A percentile compares a stretch with the other conserved stretches of the same genome.
These are phyloP conservation scores for Athalia circularis DNA, from an alignment of 2,888 invertebrate genomes.

Conservation along the genomic window DNA sequence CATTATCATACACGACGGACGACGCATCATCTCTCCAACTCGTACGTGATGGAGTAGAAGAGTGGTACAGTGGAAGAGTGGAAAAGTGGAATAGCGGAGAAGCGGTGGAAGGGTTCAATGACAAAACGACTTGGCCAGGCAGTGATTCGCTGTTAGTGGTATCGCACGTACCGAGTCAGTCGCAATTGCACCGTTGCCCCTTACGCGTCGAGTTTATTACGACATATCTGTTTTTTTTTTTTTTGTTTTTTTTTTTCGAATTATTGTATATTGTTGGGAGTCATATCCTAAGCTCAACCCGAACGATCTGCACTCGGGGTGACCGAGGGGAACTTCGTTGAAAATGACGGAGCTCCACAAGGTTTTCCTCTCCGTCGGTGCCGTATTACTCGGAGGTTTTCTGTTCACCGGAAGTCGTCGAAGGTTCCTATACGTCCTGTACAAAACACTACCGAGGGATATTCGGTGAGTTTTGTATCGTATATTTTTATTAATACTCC, in stretches of 20 bases:
- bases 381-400: constrained; percentile 79
- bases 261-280: neutral
- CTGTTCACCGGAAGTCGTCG: constrained; percentile 78
- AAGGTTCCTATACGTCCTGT: constrained; percentile 78
- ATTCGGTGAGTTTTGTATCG: constrained; percentile 78
- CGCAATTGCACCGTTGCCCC: constrained; percentile 20
- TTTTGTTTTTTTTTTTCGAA: neutral
- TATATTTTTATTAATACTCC: neutral
- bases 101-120: constrained; percentile 26
- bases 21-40: neutral
- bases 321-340: neutral
- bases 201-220: neutral
- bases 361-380: constrained; percentile 83
- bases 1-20: neutral
- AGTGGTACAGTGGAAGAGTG: neutral
- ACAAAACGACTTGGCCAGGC: constrained; percentile 30
- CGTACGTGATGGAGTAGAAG: neutral
- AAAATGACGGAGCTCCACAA: constrained; percentile 77
- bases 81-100: neutral
- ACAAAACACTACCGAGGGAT: constrained; percentile 82
- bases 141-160: constrained; percentile 34
- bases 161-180: neutral
- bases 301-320: too few relatives aligned
- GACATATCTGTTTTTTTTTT: neutral
- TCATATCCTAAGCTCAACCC: neutral